These are phyloP conservation scores for Steinernema feltiae DNA, from an alignment of 1,140 invertebrate genomes.

Conservation along the genomic window DNA sequence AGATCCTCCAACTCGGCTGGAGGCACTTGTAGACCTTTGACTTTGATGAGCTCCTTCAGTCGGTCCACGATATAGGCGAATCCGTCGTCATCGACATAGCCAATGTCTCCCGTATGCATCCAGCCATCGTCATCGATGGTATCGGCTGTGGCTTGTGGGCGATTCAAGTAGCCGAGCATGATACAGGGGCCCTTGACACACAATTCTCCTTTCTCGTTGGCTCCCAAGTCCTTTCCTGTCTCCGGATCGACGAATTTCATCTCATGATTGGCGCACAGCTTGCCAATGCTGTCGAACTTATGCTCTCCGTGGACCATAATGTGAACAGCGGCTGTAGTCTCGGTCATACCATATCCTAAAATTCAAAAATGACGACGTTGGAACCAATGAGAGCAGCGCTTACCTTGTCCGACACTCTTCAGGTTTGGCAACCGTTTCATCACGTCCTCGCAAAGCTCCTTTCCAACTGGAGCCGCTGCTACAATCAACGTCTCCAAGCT, in stretches of 20 bases:
- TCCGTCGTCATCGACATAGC: slow-evolving; percentile 69
- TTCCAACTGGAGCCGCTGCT: slow-evolving; percentile 58
- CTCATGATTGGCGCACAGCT: background rate
- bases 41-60: slow-evolving; percentile 82
- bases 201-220: slow-evolving; percentile 49
- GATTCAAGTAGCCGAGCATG: slow-evolving; percentile 69
- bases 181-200: slow-evolving; percentile 57
- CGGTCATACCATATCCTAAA: slow-evolving; percentile 41
- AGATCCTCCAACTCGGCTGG: slow-evolving; percentile 77
- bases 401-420: slow-evolving; percentile 26
- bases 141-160: slow-evolving; percentile 68
- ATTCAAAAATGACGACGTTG: background rate
- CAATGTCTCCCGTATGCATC: slow-evolving; percentile 76
- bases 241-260: slow-evolving; percentile 50
- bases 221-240: slow-evolving; percentile 39
- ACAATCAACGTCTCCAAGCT: slow-evolving; percentile 37
- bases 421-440: slow-evolving; percentile 34
- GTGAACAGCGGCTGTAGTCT: slow-evolving; percentile 24
- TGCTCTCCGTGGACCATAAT: background rate
- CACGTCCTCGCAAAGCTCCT: slow-evolving; percentile 50
- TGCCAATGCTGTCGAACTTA: background rate
- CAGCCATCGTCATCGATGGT: slow-evolving; percentile 69
- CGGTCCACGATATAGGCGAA: slow-evolving; percentile 70
- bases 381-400: background rate
- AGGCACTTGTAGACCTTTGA: slow-evolving; percentile 74